These are phyloP conservation scores for Pocillopora damicornis DNA, from an alignment of 64 coral and sea anemone species.

Conservation along the genomic window DNA sequence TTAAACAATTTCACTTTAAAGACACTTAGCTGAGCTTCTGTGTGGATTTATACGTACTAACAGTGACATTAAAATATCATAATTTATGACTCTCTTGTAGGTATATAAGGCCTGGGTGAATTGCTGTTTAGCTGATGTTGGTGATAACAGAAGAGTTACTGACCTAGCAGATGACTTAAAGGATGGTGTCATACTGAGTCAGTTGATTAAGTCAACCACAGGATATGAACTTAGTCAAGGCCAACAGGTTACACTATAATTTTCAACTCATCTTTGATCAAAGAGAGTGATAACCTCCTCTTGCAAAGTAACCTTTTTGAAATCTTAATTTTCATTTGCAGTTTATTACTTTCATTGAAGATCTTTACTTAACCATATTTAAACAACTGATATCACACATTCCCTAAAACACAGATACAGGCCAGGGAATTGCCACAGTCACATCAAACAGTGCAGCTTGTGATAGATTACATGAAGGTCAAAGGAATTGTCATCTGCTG, in stretches of 20 bases:
- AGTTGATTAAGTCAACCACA: constrained; percentile 45
- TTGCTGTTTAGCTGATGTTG: constrained; percentile 27
- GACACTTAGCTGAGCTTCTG: too few relatives aligned
- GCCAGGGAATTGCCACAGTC: not conserved
- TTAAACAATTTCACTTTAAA: too few relatives aligned
- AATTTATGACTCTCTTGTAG: not conserved
- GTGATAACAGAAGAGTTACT: constrained; percentile 3
- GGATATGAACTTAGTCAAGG: not conserved
- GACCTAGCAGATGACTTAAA: constrained; percentile 46
- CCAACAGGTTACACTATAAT: constrained; percentile 5
- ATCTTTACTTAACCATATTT: too few relatives aligned
- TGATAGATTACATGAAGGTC: constrained; percentile 41
- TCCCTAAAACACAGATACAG: not conserved
- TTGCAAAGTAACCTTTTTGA: too few relatives aligned
- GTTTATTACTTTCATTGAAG: too few relatives aligned
- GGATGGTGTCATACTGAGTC: constrained; percentile 45
- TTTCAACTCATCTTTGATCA: not conserved
- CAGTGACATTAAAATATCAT: not conserved
- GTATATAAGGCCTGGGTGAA: constrained; percentile 58
- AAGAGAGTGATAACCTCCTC: not conserved
- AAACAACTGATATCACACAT: too few relatives aligned
- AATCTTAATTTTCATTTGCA: too few relatives aligned
- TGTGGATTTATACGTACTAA: too few relatives aligned
- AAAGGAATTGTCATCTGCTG: constrained; percentile 45
- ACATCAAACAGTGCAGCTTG: not conserved